Conservation (phyloP, 2,888 invertebrate genomes). For the Drosophila eohydei region DNA sequence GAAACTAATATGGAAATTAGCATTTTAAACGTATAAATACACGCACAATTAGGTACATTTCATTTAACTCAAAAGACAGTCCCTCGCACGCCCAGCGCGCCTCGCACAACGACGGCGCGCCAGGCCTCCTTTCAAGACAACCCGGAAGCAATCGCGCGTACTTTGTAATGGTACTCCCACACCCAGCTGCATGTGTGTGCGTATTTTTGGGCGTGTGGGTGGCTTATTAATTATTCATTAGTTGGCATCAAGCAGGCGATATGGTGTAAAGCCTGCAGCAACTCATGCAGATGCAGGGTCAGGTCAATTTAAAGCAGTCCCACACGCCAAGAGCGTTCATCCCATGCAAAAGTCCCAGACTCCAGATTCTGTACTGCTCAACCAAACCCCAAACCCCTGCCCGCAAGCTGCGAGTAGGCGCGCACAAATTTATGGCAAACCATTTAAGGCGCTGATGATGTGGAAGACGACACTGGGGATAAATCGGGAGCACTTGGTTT, state of each 20-base stretch:
- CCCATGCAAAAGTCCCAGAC: slow-evolving; percentile 13
- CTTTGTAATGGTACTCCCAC: slow-evolving; percentile 22
- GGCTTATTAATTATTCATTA: slow-evolving; percentile 83
- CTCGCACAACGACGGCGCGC: neutral
- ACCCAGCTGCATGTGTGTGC: slow-evolving; percentile 1
- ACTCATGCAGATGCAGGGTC: slow-evolving; percentile 43
- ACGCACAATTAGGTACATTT: slow-evolving; percentile 79
- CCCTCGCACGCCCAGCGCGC: slow-evolving; percentile 4
- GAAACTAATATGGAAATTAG: slow-evolving; percentile 78
- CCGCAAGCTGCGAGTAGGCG: slow-evolving; percentile 44
- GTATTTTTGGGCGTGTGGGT: slow-evolving; percentile 37
- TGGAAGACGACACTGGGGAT: slow-evolving; percentile 69
- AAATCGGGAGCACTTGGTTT: slow-evolving; percentile 50
- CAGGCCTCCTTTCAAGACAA: slow-evolving; percentile 22
- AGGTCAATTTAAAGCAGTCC: slow-evolving; percentile 59
- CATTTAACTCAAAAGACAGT: slow-evolving; percentile 69
- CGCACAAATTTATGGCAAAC: slow-evolving; percentile 76
- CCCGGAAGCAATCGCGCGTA: slow-evolving; percentile 49
- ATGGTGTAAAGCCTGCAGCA: slow-evolving; percentile 50
- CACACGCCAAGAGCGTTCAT: slow-evolving; percentile 21
- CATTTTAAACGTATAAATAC: slow-evolving; percentile 79
- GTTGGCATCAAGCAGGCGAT: slow-evolving; percentile 76
- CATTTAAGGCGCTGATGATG: slow-evolving; percentile 79
- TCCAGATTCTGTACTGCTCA: neutral
- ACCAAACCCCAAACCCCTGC: neutral